Evolutionary conservation across 2,113 vertebrate species (phyloP).

Genomic region (Tragelaphus buxtoni): DNA sequence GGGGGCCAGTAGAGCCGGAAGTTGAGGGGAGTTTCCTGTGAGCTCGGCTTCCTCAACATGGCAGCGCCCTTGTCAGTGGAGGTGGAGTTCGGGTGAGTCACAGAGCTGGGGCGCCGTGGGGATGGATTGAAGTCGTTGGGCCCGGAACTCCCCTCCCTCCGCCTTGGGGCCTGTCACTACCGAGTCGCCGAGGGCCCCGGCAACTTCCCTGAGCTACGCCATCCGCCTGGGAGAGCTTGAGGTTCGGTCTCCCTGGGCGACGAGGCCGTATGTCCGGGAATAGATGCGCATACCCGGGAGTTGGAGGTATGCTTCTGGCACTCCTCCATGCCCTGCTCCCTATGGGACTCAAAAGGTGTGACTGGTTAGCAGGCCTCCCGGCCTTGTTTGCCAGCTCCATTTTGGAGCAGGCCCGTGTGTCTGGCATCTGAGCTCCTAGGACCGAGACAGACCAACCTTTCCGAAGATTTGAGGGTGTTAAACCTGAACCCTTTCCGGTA

Average conservation of each 20-base stretch:
- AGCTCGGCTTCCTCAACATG: conserved; percentile 83
- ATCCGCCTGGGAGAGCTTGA: background rate
- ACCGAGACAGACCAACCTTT: background rate
- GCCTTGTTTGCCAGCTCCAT: background rate
- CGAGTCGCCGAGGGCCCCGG: background rate
- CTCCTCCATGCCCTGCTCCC: background rate
- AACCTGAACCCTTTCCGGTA: background rate
- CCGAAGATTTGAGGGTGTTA: background rate
- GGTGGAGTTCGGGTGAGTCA: conserved; percentile 93
- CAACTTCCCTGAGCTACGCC: background rate
- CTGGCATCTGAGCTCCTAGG: background rate
- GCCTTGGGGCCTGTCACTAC: background rate
- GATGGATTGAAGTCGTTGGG: background rate
- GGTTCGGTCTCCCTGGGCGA: background rate
- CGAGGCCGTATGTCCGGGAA: conserved; percentile 53
- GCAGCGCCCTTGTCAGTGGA: conserved; percentile 89
- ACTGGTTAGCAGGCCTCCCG: background rate
- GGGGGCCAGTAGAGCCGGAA: background rate
- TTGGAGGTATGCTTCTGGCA: background rate
- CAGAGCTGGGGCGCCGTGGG: background rate
- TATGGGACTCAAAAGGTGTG: background rate
- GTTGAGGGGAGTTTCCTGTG: conserved; percentile 42
- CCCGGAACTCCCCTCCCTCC: background rate
- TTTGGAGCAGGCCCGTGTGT: background rate
- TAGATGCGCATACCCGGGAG: conserved; percentile 33